Base-by-base conservation (phyloP, 23 tunicate species). In the Pegea sp. region DNA sequence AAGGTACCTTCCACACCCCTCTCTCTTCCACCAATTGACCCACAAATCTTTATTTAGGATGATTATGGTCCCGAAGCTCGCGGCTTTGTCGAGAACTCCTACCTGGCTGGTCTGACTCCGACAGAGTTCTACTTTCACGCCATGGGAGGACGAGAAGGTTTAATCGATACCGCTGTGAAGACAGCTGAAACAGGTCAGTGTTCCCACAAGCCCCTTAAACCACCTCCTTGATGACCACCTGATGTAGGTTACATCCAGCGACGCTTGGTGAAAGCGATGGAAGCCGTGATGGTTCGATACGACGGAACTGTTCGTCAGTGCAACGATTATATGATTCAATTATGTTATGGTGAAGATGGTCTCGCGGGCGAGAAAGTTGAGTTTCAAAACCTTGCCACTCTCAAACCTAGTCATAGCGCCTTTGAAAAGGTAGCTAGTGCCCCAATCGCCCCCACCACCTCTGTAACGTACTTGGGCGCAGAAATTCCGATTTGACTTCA, bases 161-260 rank as follows among this genome's bases (percentile, higher is more conserved):
- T 91, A 8, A 91, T 91, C 64, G 99, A 91, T 64, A 91, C 93
- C 27, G 99, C 99, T 49, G 99, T 91, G 25, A 91, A 91, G 64
- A 91, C 99, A 48, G 99, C 99, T 31, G 99, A 91, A 68, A 91
- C 99, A 48, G 99, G 95, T 84, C 20, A 31, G 30, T 24, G 4
- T 6, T 4, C 11, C 11, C 11, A 16, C 11, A 8, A 38, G 46
- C 11, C 16, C 46, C 11, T 38, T 8, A 38, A 38, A 11, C 16
- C 11, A 38, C 11, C 13, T 38, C 13, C 16, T 38, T 38, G 13
- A 8, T 38, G 46, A 16, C 16, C 16, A 16, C 46, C 11, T n/a
- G n/a, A n/a, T n/a, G n/a, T n/a, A 84, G 95, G 99, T 31, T 91
- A 91, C 61, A 91, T 91, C 31, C 99, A 91, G 65, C 93, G 99